Evolutionary conservation across 2,888 invertebrate species (phyloP).

Genomic region (Norana najaformis): DNA sequence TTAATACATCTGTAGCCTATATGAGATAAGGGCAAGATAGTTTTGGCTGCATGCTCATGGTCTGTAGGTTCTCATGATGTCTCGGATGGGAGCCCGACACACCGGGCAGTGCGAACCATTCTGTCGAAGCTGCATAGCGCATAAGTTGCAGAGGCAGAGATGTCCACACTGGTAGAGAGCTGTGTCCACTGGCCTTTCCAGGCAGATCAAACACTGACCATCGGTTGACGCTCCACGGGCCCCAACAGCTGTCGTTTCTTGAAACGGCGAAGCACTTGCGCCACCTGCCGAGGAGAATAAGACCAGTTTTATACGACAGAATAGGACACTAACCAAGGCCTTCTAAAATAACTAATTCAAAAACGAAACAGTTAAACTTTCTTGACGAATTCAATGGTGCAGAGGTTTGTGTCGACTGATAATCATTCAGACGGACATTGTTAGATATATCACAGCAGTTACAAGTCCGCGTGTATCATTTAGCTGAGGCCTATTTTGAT

Average conservation of each 20-base stretch:
- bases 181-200: slow-evolving; percentile 56
- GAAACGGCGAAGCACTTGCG: neutral
- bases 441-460: too few species aligned
- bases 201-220: slow-evolving; percentile 58
- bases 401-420: too few species aligned
- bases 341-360: neutral
- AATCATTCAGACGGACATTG: too few species aligned
- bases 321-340: neutral
- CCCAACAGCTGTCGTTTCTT: neutral
- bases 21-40: neutral
- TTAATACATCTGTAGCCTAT: neutral
- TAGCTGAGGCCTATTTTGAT: too few species aligned
- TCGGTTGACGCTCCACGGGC: slow-evolving; percentile 50
- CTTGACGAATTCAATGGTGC: too few species aligned
- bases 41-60: neutral
- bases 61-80: slow-evolving; percentile 57
- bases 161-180: slow-evolving; percentile 62
- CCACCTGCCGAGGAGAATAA: neutral
- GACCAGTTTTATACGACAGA: too few species aligned
- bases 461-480: too few species aligned
- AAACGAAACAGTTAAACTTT: neutral
- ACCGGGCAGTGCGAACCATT: slow-evolving; percentile 57
- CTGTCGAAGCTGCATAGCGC: slow-evolving; percentile 54
- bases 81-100: slow-evolving; percentile 60
- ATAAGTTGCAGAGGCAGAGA: slow-evolving; percentile 60